Base-by-base conservation (phyloP, 2,888 invertebrate species). In the Exocentrus adspersus region DNA sequence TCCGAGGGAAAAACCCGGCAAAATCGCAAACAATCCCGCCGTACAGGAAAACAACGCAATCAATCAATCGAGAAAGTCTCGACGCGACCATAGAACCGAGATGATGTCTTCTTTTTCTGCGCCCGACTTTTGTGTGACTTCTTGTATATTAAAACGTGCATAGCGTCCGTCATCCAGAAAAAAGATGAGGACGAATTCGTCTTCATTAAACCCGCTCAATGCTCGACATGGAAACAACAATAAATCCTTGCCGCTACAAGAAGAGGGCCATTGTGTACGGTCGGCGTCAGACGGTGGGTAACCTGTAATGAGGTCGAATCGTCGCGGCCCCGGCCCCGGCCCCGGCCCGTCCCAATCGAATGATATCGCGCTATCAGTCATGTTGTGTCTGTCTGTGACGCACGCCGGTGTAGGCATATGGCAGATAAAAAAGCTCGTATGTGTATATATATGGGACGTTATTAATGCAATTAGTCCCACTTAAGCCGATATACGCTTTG, bases 301-400 rank as follows among this genome's bases (percentile, higher is more conserved):
- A 75, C 74, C 74, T 73, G 74, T 71, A 75, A 74, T 72, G 74
- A 74, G 75, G 75, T 75, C 74, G 74, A 61, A 62, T 53, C 54
- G 58, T 64, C 71, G n/a, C n/a, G n/a, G n/a, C n/a, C n/a, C n/a
- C n/a, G n/a, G n/a, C n/a, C n/a, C n/a, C n/a, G n/a, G n/a, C n/a
- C n/a, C n/a, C n/a, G n/a, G n/a, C n/a, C n/a, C n/a, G 64, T 56
- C 32, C 68, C 52, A 59, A 51, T 46, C 62, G 52, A 51, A 24
- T 68, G 68, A 63, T 68, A 65, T 58, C 59, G 57, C n/a, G 37
- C 37, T 67, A 67, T 64, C 64, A 64, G 19, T 65, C 32, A 19
- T 57, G 58, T 61, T 60, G 46, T 60, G 51, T 57, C 54, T 60
- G 54, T 43, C 42, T 48, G 32, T 58, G 51, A 57, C 57, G 57